phyloP scores from a whole-genome alignment of 1,140 invertebrate genomes.

The Spodoptera frugiperda region DNA sequence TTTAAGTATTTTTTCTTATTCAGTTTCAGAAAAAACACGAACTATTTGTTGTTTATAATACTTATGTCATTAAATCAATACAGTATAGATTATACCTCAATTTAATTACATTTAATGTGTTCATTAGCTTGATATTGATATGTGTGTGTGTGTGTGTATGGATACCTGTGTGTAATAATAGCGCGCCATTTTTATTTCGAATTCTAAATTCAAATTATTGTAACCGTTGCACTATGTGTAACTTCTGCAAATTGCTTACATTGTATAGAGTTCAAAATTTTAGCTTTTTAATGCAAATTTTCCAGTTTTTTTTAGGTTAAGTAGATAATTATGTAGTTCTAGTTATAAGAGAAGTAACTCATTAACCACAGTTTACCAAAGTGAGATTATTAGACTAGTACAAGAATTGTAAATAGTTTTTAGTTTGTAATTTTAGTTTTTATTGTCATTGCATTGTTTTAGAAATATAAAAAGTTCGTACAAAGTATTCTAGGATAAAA shows the following conservation, averaged over 20 bases:
- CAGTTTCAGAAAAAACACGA: too few species aligned
- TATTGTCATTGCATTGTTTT: conserved; percentile 47
- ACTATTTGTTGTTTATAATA: too few species aligned
- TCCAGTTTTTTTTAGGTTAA: conserved; percentile 42
- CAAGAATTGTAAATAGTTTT: conserved; percentile 64
- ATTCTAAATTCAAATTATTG: conserved; percentile 21
- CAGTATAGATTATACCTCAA: conserved; percentile 37
- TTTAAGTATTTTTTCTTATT: too few species aligned
- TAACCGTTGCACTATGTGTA: not conserved
- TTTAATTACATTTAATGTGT: conserved; percentile 34
- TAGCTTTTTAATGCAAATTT: not conserved
- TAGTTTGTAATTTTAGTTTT: conserved; percentile 20
- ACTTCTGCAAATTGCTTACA: not conserved
- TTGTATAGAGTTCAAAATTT: too few species aligned
- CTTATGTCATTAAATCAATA: not conserved
- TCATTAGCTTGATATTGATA: conserved; percentile 36
- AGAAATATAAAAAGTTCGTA: conserved; percentile 70
- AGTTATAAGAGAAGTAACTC: conserved; percentile 53
- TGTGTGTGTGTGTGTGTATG: conserved; percentile 40
- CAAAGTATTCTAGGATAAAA: conserved; percentile 80
- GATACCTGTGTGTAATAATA: conserved; percentile 32
- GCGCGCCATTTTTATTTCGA: not conserved
- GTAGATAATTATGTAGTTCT: conserved; percentile 34
- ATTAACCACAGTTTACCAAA: conserved; percentile 87
- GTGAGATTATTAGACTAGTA: conserved; percentile 85